Conservation (phyloP, 2,113 vertebrate genomes). For the Pachypanchax playfairii region DNA sequence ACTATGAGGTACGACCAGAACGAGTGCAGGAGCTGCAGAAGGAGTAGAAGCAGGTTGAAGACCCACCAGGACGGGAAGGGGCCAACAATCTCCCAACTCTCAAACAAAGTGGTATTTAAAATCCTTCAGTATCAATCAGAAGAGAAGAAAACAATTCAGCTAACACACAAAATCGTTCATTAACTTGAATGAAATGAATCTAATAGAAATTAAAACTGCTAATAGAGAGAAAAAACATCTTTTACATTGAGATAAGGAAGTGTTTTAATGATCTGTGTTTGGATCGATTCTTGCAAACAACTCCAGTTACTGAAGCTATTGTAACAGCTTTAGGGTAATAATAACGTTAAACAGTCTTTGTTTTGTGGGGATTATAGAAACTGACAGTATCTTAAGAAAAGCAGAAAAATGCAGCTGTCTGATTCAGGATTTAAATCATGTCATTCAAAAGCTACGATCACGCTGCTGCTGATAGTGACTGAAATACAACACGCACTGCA, state of each 20-base stretch:
- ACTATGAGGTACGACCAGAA: constrained; percentile 97
- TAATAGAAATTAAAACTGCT: not conserved
- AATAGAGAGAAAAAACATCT: not conserved
- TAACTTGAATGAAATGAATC: constrained; percentile 1
- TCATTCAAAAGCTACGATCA: constrained; percentile 28
- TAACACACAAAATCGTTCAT: not conserved
- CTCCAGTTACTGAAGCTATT: constrained; percentile 64
- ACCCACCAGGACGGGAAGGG: constrained; percentile 95
- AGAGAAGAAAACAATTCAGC: constrained; percentile 12
- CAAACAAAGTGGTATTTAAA: constrained; percentile 93
- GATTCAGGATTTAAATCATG: constrained; percentile 17
- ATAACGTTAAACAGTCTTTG: no score
- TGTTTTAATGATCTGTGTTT: constrained; percentile 31
- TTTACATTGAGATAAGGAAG: constrained; percentile 13
- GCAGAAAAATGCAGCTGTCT: constrained; percentile 6
- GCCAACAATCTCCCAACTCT: constrained; percentile 96
- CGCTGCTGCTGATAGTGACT: constrained; percentile 12
- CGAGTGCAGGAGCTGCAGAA: constrained; percentile 90
- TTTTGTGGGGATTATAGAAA: no score
- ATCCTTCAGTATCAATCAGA: constrained; percentile 80
- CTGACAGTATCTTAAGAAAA: not conserved
- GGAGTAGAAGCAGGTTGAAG: constrained; percentile 88
- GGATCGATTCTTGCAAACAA: constrained; percentile 38
- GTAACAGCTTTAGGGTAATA: constrained; percentile 70
- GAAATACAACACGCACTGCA: not conserved